Evolutionary conservation across 2,113 vertebrate genomes (phyloP).

Genomic region (Fulica atra): DNA sequence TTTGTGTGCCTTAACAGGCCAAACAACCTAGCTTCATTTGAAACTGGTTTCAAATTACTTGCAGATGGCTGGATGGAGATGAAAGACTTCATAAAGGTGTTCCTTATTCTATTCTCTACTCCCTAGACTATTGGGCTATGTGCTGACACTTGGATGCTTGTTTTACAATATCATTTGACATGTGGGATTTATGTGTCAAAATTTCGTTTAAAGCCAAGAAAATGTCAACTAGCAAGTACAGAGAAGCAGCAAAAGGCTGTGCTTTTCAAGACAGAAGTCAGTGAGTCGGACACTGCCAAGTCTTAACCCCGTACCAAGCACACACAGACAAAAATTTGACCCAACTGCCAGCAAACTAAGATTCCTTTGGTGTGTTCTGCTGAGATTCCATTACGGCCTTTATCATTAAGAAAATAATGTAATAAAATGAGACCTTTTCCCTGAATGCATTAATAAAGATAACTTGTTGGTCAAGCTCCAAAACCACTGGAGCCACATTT

Average conservation of each 20-base stretch:
- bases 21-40: slow-evolving; percentile 72
- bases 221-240: slow-evolving; percentile 79
- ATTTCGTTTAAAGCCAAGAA: slow-evolving; percentile 79
- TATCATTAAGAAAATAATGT: slow-evolving; percentile 80
- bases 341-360: slow-evolving; percentile 60
- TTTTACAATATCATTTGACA: slow-evolving; percentile 88
- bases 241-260: slow-evolving; percentile 60
- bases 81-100: slow-evolving; percentile 78
- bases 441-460: slow-evolving; percentile 79
- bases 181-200: slow-evolving; percentile 83
- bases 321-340: slow-evolving; percentile 59
- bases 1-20: slow-evolving; percentile 49
- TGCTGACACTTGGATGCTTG: slow-evolving; percentile 85
- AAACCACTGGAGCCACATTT: slow-evolving; percentile 83
- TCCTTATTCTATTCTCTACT: slow-evolving; percentile 71
- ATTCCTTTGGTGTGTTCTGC: slow-evolving; percentile 72
- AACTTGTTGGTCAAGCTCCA: slow-evolving; percentile 77
- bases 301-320: slow-evolving; percentile 58
- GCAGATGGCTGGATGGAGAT: slow-evolving; percentile 82
- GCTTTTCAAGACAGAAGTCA: slow-evolving; percentile 67
- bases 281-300: slow-evolving; percentile 64
- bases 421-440: slow-evolving; percentile 78
- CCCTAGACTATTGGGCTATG: slow-evolving; percentile 75
- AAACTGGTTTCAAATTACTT: slow-evolving; percentile 80
- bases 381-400: slow-evolving; percentile 74